Evolutionary conservation across 2,797 vertebrate genomes (phyloP), one percentile per base, ranked within the genome.

Genomic region (Caiman crocodilus): DNA sequence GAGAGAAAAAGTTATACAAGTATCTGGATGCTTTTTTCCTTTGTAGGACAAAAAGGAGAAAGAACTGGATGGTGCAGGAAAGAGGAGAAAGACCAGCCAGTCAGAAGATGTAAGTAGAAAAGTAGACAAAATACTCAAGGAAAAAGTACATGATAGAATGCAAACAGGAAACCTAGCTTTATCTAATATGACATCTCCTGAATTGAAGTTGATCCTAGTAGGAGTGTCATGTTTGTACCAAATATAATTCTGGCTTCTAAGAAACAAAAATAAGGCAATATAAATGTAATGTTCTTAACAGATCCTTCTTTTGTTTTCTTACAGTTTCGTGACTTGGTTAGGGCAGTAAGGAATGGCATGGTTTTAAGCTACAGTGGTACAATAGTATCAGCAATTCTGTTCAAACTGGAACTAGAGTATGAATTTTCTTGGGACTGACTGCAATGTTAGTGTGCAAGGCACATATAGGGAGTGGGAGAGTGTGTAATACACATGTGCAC

Each of bases 1-100:
- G 30, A 87, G 60, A 77, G 20, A 1, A 28, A 32, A 50, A 4
- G 65, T 13, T 82, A 14, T 65, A 55, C 23, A 88, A 30, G 78
- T 21, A 21, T 82, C 86, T 76, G 16, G 4, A 30, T 3, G 1
- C 14, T 59, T 81, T 64, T 69, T 13, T 5, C 6, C 57, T 78
- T 84, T 85, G 57, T 96, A 99, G 99, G 99, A 99, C 97, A 99
- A 99, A 98, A 99, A 99, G 74, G 99, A 99, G 93, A 99, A 99
- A 97, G 99, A 99, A 17, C 94, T 98, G 5, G 99, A 99, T 10
- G 98, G 98, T 94, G 97, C 98, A 91, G 99, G 99, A 88, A 99
- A 99, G 97, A 99, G 99, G 91, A 98, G 99, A 82, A 99, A 99
- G 97, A 99, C 99, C 79, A 99, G 99, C 94, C 99, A 99, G 61